Base-by-base conservation (phyloP, 2,888 invertebrate genomes). In the Agrochola lychnidis region DNA sequence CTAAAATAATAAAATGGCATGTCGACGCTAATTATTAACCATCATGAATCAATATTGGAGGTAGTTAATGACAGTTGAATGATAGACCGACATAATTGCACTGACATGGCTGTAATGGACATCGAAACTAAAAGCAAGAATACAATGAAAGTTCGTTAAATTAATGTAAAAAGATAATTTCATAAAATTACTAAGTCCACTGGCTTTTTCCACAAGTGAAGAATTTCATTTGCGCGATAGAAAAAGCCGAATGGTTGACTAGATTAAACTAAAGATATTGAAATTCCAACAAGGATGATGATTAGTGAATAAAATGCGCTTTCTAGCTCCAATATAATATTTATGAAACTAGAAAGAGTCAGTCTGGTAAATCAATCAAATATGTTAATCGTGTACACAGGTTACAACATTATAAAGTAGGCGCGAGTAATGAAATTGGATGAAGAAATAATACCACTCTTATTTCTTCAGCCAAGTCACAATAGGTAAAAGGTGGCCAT, bases 21-120 rank as follows among this genome's bases (percentile, higher is more conserved):
- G 81, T 25, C 61, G 14, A 64, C 30, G 61, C 25, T 48, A 56
- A 81, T 82, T 81, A 70, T 30, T 19, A 61, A 12, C 42, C 16
- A 56, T 14, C 56, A 68, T 16, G 45, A 30, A 82, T 76, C 80
- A 70, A 82, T 82, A 75, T 53, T 66, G 14, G 16, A 45, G 16
- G 10, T 16, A 42, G 36, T n/a, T 82, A 70, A 62, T 76, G 70
- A 57, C 40, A n/a, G 16, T 62, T 16, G 36, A 70, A 70, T 76
- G 5, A 68, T 63, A n/a, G n/a, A n/a, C n/a, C n/a, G n/a, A n/a
- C 30, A 30, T 30, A 25, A 79, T 57, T 56, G 7, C 53, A n/a
- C 48, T 40, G 48, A 59, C n/a, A 40, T 45, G 30, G 16, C 22
- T 19, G 14, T 80, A 48, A 61, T 56, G 78, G 48, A 53, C 78